Evolutionary conservation across 2,888 invertebrate species (phyloP).

Genomic region (Scelioninae gen. 2): DNA sequence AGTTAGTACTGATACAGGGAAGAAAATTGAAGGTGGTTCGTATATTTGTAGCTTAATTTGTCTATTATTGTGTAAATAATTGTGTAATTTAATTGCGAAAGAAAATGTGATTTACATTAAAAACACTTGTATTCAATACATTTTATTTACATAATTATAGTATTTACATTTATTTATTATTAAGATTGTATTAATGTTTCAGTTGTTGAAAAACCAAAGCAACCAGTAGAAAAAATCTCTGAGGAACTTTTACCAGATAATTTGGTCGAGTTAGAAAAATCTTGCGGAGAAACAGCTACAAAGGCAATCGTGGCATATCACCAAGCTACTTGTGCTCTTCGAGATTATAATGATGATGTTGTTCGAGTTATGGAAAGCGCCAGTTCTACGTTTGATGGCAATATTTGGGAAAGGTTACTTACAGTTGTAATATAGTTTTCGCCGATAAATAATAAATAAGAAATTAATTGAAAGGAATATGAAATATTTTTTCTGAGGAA

Average conservation of each 20-base stretch:
- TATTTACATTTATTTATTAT: conserved; percentile 7
- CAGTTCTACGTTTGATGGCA: conserved; percentile 57
- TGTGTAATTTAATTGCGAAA: conserved; percentile 4
- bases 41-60: conserved; percentile 43
- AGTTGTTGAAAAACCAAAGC: conserved; percentile 69
- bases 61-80: conserved; percentile 6
- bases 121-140: background rate
- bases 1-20: conserved; percentile 74
- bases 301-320: conserved; percentile 83
- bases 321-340: conserved; percentile 79
- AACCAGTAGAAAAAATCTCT: conserved; percentile 59
- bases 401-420: conserved; percentile 72
- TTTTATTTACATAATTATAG: background rate
- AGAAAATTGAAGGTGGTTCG: conserved; percentile 73
- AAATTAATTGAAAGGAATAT: no score
- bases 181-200: conserved; percentile 1
- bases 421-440: no score
- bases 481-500: no score
- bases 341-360: conserved; percentile 76
- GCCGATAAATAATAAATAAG: no score
- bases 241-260: conserved; percentile 70
- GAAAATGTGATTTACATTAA: no score
- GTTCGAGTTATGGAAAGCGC: conserved; percentile 67
- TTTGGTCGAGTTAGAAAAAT: conserved; percentile 78
- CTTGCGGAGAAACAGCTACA: conserved; percentile 78